A percentile compares a stretch with the other conserved stretches of the same genome.
Conservation (phyloP, 2,888 invertebrate species). For the Lithophane socia region DNA sequence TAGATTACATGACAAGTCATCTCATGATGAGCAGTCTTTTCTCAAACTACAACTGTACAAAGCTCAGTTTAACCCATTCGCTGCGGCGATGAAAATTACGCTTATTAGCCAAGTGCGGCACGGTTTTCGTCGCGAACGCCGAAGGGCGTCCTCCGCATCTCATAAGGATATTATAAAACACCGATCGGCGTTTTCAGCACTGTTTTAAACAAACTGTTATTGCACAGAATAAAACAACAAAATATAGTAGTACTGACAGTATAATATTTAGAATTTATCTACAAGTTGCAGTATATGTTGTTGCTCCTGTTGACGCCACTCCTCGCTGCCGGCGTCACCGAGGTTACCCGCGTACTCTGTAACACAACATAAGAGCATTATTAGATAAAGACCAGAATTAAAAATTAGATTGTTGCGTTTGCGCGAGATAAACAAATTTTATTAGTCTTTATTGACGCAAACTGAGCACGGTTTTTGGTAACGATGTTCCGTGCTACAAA, state of each 20-base stretch:
- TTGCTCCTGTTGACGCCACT: constrained; percentile 97
- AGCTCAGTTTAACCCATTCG: neutral
- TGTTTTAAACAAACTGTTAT: neutral
- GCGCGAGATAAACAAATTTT: no score
- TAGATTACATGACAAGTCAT: neutral
- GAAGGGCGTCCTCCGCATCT: no score
- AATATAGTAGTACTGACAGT: neutral
- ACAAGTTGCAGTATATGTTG: constrained; percentile 97
- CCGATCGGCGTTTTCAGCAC: no score
- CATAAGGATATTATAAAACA: no score
- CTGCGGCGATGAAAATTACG: no score
- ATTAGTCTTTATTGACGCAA: no score
- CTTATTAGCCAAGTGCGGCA: no score
- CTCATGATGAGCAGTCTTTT: neutral
- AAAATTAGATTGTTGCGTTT: no score
- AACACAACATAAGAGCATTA: constrained; percentile 55
- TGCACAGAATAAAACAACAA: constrained; percentile 22
- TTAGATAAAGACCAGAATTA: neutral
- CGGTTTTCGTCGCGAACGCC: no score
- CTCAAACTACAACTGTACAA: neutral
- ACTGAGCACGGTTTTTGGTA: no score
- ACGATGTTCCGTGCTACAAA: no score
- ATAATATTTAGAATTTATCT: constrained; percentile 94
- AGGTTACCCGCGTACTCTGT: constrained; percentile 98
- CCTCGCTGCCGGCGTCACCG: constrained; percentile 96